These are phyloP conservation scores for Vanessa cardui DNA, from an alignment of 2,888 invertebrate species.

Conservation along the genomic window DNA sequence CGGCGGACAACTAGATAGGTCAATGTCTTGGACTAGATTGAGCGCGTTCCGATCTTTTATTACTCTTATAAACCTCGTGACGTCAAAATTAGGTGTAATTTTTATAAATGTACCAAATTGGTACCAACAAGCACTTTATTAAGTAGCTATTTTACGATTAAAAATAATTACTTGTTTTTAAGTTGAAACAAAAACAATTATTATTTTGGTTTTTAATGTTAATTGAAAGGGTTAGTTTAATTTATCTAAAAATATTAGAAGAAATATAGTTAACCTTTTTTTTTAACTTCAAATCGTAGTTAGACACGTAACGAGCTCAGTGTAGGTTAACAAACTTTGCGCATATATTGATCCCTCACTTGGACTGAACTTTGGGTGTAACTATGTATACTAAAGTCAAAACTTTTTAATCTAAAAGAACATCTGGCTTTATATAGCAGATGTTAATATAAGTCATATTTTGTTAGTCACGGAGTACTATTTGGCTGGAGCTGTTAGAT, in stretches of 20 bases:
- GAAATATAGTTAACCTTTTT: no score
- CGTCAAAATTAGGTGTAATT: slow-evolving; percentile 23
- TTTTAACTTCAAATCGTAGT: no score
- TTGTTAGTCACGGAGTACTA: slow-evolving; percentile 31
- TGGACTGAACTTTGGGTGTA: no score
- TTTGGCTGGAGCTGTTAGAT: slow-evolving; percentile 39
- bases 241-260: no score
- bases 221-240: no score
- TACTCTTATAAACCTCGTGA: slow-evolving; percentile 32
- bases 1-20: slow-evolving; percentile 68
- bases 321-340: slow-evolving; percentile 7
- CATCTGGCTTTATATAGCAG: background rate
- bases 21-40: slow-evolving; percentile 73
- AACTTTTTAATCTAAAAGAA: background rate
- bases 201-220: background rate
- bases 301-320: background rate
- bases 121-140: no score
- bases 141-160: no score
- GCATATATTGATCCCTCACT: slow-evolving; percentile 8
- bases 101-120: background rate
- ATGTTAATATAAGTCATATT: background rate
- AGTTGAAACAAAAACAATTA: background rate
- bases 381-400: background rate
- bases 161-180: background rate
- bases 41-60: slow-evolving; percentile 43